A percentile compares a stretch with the other conserved stretches of the same genome.
phyloP scores from a whole-genome alignment of 2,888 invertebrate genomes.

The Aelia acuminata region DNA sequence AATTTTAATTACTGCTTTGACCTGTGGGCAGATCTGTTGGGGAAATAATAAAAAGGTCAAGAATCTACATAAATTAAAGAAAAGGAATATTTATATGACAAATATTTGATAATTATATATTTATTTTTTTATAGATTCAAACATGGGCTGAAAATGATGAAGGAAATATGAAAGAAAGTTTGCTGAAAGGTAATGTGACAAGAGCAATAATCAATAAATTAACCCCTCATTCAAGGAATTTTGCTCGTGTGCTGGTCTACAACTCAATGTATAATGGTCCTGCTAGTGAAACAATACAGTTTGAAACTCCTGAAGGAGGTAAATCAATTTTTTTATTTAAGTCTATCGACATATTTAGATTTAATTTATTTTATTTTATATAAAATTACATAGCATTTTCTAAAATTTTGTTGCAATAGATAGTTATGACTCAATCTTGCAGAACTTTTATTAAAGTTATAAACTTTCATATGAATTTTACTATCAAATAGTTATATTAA shows the following conservation, averaged over 20 bases:
- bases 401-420: too few relatives aligned
- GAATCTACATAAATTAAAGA: too few relatives aligned
- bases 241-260: constrained; percentile 88
- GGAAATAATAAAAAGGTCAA: too few relatives aligned
- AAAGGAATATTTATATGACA: too few relatives aligned
- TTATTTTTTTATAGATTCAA: constrained; percentile 76
- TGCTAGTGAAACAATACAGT: constrained; percentile 85
- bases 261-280: constrained; percentile 95
- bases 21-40: too few relatives aligned
- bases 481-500: too few relatives aligned
- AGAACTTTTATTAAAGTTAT: too few relatives aligned
- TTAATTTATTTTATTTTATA: neutral
- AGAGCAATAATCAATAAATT: constrained; percentile 85
- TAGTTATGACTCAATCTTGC: too few relatives aligned
- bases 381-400: neutral
- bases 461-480: too few relatives aligned
- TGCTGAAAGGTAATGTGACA: constrained; percentile 79
- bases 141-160: constrained; percentile 91
- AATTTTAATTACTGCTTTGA: too few relatives aligned
- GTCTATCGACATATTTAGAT: neutral
- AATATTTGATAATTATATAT: neutral
- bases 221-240: constrained; percentile 88
- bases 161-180: constrained; percentile 77
- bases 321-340: constrained; percentile 58
- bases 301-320: constrained; percentile 90